Conservation (phyloP, 2,888 invertebrate species). For the Ophion obscuratus region DNA sequence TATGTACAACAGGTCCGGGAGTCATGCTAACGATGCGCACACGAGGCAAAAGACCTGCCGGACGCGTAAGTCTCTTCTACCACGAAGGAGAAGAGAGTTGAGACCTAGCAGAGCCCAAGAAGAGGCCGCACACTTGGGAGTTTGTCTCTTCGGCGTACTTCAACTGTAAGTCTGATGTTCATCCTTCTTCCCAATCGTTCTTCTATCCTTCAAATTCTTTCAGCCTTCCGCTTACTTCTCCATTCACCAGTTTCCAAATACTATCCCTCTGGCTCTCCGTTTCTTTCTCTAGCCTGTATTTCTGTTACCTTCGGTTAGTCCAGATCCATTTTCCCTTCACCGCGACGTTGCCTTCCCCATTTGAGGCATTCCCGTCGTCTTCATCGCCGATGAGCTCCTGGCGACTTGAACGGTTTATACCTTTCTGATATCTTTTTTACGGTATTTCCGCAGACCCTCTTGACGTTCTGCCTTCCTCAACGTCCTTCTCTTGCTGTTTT, state of each 20-base stretch:
- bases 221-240: too few relatives aligned
- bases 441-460: neutral
- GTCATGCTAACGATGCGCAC: conserved; percentile 25
- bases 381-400: too few relatives aligned
- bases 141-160: neutral
- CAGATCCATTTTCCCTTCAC: neutral
- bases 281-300: too few relatives aligned
- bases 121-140: neutral
- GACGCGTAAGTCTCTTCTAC: conserved; percentile 3
- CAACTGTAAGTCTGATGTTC: neutral
- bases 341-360: too few relatives aligned
- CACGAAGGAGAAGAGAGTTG: neutral
- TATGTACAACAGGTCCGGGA: neutral
- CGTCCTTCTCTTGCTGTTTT: conserved; percentile 6
- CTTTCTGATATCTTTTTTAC: neutral
- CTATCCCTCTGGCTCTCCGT: too few relatives aligned
- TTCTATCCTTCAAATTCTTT: too few relatives aligned
- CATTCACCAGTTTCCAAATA: too few relatives aligned
- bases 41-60: conserved; percentile 22
- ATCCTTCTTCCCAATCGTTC: neutral
- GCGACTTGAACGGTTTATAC: neutral
- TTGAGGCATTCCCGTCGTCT: too few relatives aligned
- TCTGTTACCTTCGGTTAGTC: neutral
- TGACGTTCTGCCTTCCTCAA: neutral
- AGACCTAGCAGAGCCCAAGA: conserved; percentile 19